Evolutionary conservation across 2,888 invertebrate species (phyloP).

Genomic region (Spilarctia lutea): DNA sequence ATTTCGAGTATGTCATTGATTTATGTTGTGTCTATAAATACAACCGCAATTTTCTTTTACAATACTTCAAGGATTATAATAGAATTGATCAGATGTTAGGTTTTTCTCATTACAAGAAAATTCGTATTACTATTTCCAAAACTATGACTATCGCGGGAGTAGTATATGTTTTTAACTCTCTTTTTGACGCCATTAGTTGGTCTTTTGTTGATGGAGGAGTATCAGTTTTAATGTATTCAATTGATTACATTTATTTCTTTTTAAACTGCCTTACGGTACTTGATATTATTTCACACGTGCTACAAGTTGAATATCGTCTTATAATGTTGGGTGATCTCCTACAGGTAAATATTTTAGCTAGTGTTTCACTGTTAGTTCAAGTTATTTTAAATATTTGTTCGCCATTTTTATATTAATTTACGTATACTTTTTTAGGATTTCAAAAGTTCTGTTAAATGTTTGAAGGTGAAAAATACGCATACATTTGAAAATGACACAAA

Average conservation of each 20-base stretch:
- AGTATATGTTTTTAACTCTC: background rate
- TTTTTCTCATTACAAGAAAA: constrained; percentile 7
- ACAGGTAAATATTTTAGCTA: constrained; percentile 1
- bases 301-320: constrained; percentile 49
- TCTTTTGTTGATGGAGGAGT: constrained; percentile 21
- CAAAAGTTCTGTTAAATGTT: background rate
- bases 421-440: background rate
- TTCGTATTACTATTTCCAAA: constrained; percentile 3
- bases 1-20: constrained; percentile 45
- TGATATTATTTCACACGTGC: constrained; percentile 41
- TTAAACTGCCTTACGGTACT: constrained; percentile 40
- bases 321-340: constrained; percentile 27
- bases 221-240: constrained; percentile 19
- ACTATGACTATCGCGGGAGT: background rate
- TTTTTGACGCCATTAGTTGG: constrained; percentile 14
- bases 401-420: background rate
- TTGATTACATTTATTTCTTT: constrained; percentile 49
- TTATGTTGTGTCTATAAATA: constrained; percentile 43
- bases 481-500: background rate
- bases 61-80: constrained; percentile 18
- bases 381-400: background rate
- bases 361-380: background rate
- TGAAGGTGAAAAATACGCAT: background rate
- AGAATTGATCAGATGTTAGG: constrained; percentile 21
- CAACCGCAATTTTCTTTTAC: constrained; percentile 22